A percentile compares a stretch with the other conserved stretches of the same genome.
Evolutionary conservation across 2,888 invertebrate genomes (phyloP).

Genomic region (Leucozona laternaria): DNA sequence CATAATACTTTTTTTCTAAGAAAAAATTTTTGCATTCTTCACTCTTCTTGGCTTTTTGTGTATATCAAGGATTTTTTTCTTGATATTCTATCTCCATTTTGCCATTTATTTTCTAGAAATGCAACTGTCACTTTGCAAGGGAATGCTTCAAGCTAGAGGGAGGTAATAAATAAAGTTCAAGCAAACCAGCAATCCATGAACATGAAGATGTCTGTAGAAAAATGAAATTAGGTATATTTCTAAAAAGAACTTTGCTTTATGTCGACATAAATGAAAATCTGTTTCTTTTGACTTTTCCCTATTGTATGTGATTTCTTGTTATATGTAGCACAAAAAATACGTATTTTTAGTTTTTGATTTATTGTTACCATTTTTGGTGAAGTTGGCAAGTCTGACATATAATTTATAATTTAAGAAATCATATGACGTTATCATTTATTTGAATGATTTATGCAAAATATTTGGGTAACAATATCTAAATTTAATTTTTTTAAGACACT

Average conservation of each 20-base stretch:
- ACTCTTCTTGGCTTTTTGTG: not conserved
- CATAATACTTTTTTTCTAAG: not conserved
- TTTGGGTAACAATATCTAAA: no score
- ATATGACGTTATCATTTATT: no score
- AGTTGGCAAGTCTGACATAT: no score
- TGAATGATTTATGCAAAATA: no score
- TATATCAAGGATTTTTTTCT: not conserved
- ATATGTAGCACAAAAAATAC: no score
- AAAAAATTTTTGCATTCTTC: not conserved
- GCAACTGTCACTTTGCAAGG: not conserved
- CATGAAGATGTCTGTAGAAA: conserved; percentile 2
- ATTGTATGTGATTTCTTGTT: no score
- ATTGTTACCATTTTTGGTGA: no score
- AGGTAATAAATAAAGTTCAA: conserved; percentile 9
- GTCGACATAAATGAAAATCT: no score
- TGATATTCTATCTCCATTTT: not conserved
- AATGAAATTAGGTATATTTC: not conserved
- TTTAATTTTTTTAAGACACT: no score
- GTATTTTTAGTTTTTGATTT: no score
- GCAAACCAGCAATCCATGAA: not conserved
- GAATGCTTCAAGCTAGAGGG: not conserved
- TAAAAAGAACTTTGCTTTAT: not conserved
- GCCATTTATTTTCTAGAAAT: conserved; percentile 7
- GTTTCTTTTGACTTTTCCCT: not conserved
- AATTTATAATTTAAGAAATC: no score